Percentiles rank a stretch among this genome's conserved stretches.
Conservation (phyloP, 2,797 vertebrate species). For the Diplodus puntazzo region DNA sequence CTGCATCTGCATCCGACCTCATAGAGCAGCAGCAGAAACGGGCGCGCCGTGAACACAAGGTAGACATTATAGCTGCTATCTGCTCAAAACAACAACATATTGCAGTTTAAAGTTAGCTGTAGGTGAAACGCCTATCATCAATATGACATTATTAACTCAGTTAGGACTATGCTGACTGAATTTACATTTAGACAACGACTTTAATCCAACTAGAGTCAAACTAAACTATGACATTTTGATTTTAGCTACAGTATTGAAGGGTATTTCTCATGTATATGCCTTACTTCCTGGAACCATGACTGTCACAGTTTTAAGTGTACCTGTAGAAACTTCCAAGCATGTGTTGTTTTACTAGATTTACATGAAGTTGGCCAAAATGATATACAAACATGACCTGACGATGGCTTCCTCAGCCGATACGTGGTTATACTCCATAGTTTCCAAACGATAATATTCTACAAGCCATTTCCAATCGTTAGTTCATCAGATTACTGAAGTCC, state of each 20-base stretch:
- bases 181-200: too few species aligned
- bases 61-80: conserved; percentile 49
- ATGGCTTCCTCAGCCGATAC: not conserved
- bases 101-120: not conserved
- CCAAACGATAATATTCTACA: not conserved
- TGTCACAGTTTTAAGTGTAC: not conserved
- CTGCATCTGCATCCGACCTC: conserved; percentile 95
- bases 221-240: not conserved
- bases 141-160: not conserved
- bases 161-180: not conserved
- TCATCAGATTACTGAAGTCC: not conserved
- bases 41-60: conserved; percentile 96
- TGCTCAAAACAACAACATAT: not conserved
- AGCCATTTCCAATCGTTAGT: not conserved
- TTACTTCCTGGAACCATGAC: not conserved
- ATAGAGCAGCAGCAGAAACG: conserved; percentile 98
- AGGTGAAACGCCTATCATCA: not conserved
- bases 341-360: not conserved
- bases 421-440: not conserved
- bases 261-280: not conserved
- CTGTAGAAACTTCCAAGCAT: not conserved
- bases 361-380: not conserved
- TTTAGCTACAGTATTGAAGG: not conserved
- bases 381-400: not conserved
- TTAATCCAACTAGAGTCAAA: not conserved